Evolutionary conservation across 2,797 vertebrate species (phyloP), one percentile per base, ranked within the genome.

Genomic region (Acestrorhynchus altus): DNA sequence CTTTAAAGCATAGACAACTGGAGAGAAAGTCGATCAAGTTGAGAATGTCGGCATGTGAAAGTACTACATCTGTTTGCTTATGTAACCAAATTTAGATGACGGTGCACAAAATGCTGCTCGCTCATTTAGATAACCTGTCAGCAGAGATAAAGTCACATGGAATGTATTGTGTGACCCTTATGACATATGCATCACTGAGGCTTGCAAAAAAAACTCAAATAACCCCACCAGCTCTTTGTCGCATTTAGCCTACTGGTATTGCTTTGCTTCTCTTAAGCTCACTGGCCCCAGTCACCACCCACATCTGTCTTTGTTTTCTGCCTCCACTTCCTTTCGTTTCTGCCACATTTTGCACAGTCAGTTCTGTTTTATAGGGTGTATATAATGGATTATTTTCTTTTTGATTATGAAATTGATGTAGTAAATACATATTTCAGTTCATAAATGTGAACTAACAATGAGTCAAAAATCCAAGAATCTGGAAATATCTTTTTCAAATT

Each of bases 81-180:
- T 79, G 73, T 76, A 82, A 79, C 16, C 40, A 31, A 49, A 56
- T 72, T 76, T 47, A 64, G 59, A 72, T 78, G 76, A 49, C 42
- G 72, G 20, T 26, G 66, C 61, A 71, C 39, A 51, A 72, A 79
- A 52, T 74, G 61, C 70, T 51, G 51, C 40, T 22, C 18, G 16
- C 81, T 76, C 57, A 47, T 76, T 82, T 72, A 31, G 49, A 57
- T 67, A 54, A 35, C 66, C 51, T 78, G 72, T 79, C 73, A 69
- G 51, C 24, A 52, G 51, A 39, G n/a, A 79, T 83, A 54, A 72
- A 56, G 63, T 83, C 61, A 72, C 47, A 49, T 28, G 31, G 54
- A n/a, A 63, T 78, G 22, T 61, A 49, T 44, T 73, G 61, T 71
- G 44, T 0, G 31, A 28, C 52, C 63, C 59, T 75, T 70, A 64